phyloP scores from a whole-genome alignment of 2,113 vertebrate species.

The Dicerorhinus sumatrensis region DNA sequence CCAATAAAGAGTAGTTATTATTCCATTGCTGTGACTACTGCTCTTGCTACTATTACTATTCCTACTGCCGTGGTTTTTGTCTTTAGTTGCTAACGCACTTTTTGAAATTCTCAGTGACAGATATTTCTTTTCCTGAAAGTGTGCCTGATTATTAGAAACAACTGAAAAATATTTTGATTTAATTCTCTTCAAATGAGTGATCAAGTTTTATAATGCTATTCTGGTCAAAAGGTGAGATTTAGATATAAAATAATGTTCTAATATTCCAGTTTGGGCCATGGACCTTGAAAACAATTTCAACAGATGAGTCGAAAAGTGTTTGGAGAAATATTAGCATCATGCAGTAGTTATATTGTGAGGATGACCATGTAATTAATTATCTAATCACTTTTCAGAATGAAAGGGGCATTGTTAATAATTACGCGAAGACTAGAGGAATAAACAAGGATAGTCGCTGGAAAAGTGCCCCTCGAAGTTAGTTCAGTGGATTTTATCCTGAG shows the following conservation, averaged over 20 bases:
- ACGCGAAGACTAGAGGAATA: neutral
- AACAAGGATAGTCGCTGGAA: neutral
- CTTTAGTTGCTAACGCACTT: neutral
- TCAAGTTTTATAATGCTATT: neutral
- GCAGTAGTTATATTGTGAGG: neutral
- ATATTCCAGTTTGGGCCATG: neutral
- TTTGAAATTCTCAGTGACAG: neutral
- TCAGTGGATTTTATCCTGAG: neutral
- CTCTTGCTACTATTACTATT: accelerated
- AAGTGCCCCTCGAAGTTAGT: neutral
- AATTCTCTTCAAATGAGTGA: neutral
- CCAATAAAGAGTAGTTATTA: neutral
- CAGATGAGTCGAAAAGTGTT: neutral
- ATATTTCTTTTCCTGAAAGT: neutral
- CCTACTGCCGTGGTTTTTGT: neutral
- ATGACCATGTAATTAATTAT: neutral
- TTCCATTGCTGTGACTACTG: neutral
- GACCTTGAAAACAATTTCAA: neutral
- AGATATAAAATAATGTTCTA: neutral
- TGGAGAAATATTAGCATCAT: neutral
- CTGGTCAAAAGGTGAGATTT: neutral
- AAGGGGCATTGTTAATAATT: neutral
- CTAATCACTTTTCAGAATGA: neutral
- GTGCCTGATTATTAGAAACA: neutral
- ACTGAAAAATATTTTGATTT: neutral